These are phyloP conservation scores for Bombycilla garrulus DNA, from an alignment of 2,113 vertebrate genomes.

Conservation along the genomic window DNA sequence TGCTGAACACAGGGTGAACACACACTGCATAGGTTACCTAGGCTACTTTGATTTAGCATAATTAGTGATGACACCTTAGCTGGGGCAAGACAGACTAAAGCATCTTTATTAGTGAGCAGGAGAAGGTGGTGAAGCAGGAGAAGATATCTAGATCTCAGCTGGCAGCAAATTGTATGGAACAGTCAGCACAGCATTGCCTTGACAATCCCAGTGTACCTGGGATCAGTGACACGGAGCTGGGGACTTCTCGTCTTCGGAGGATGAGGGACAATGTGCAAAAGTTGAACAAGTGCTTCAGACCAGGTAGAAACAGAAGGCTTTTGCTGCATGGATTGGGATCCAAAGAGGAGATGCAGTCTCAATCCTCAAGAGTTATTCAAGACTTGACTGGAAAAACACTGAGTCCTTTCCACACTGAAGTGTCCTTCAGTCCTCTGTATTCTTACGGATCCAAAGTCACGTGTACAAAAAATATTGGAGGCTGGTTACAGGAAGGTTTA, in stretches of 20 bases:
- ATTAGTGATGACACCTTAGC: neutral
- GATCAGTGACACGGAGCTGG: too few species aligned
- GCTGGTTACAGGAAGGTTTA: neutral
- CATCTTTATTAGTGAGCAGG: neutral
- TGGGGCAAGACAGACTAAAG: neutral
- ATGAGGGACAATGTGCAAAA: neutral
- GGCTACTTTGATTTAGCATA: neutral
- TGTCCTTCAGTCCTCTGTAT: neutral
- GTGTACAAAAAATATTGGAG: rapidly evolving
- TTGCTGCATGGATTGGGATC: neutral
- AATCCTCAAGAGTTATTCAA: neutral
- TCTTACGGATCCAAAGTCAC: neutral
- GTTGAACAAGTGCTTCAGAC: neutral
- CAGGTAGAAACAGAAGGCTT: neutral
- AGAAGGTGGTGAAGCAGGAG: neutral
- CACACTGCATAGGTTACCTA: neutral
- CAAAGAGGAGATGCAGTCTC: neutral
- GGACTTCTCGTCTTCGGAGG: rapidly evolving
- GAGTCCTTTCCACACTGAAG: neutral
- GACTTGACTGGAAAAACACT: neutral
- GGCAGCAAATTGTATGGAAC: neutral
- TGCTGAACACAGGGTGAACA: neutral
- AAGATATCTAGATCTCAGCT: neutral
- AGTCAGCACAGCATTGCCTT: neutral
- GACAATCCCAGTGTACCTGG: neutral